Base-by-base conservation (phyloP, 2,113 vertebrate species). In the Psephotus haematonotus region DNA sequence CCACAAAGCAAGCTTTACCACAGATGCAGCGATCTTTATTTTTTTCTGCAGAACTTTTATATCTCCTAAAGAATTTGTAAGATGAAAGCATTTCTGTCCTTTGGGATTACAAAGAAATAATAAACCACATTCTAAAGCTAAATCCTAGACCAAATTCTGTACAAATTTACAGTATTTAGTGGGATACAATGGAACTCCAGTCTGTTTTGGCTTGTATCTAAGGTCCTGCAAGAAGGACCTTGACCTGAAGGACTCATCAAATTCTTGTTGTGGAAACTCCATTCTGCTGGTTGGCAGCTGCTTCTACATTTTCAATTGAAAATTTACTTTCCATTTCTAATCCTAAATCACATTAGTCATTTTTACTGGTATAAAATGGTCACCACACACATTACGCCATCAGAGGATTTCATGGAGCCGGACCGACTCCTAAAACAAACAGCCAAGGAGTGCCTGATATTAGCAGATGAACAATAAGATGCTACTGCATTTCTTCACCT, bases 401-500 rank as follows among this genome's bases (percentile, higher is more conserved):
- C 31, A 17, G n/a, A 27, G 27, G 27, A 90, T n/a, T 86, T 78
- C 19, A 50, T 22, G 13, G 43, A 88, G 20, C 28, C 22, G 69
- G 28, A 25, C 15, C 17, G 22, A 86, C 50, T 75, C 47, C 62
- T 84, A 59, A 81, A 87, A 47, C 62, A 69, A 82, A 69, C 23
- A 87, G 46, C 8, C 41, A 62, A 46, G 27, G 15, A 46, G 5
- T 16, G 49, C 23, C 65, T 77, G n/a, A 69, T 77, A 82, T 9
- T 17, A 23, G 27, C 19, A 67, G 43, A 71, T 35, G 46, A 86
- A 77, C 18, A 91, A 2, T 22, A 84, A 46, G 47, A 47, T 62
- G 43, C 23, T 75, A 72, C 39, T 52, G n/a, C 72, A 77, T 47
- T 87, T 74, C 77, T 59, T 97, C 92, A 99, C 99, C 99, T 95